Evolutionary conservation across 2,888 invertebrate species (phyloP).

Genomic region (Polydrusus tereticollis): DNA sequence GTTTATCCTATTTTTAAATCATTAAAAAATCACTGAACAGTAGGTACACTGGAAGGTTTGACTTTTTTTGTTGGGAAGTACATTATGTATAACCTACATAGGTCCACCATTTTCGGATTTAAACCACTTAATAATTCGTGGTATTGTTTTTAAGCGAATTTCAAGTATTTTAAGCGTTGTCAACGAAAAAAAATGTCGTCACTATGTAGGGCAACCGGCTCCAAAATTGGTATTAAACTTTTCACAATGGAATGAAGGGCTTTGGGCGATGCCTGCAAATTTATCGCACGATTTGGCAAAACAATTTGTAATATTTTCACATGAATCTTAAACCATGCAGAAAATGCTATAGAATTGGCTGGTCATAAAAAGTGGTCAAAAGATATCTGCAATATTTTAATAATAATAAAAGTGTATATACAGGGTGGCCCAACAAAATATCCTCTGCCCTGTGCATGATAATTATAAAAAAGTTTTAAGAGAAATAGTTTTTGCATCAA

Average conservation of each 20-base stretch:
- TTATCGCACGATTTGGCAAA: slow-evolving; percentile 12
- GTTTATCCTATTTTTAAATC: too few species aligned
- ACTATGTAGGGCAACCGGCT: slow-evolving; percentile 23
- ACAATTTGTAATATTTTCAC: neutral
- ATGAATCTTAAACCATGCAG: neutral
- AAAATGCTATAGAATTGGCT: neutral
- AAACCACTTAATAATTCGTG: slow-evolving; percentile 13
- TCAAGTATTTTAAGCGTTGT: slow-evolving; percentile 26
- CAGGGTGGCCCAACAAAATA: too few species aligned
- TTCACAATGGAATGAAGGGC: slow-evolving; percentile 21
- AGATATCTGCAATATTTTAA: too few species aligned
- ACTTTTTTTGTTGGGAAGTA: neutral
- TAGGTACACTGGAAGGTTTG: neutral
- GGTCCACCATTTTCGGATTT: slow-evolving; percentile 1
- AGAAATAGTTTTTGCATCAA: too few species aligned
- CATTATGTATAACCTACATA: slow-evolving; percentile 2
- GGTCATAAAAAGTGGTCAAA: too few species aligned
- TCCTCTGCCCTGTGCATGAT: too few species aligned
- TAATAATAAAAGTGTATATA: too few species aligned
- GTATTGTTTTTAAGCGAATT: slow-evolving; percentile 35
- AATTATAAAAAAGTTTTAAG: too few species aligned
- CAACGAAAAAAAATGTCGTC: slow-evolving; percentile 13
- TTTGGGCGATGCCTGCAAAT: slow-evolving; percentile 23
- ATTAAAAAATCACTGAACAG: too few species aligned
- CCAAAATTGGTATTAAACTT: slow-evolving; percentile 26